Evolutionary conservation across 37 sponge, comb jelly and placozoan species (phyloP), one percentile per base, ranked within the genome.

Genomic region (Petrosia ficiformis): DNA sequence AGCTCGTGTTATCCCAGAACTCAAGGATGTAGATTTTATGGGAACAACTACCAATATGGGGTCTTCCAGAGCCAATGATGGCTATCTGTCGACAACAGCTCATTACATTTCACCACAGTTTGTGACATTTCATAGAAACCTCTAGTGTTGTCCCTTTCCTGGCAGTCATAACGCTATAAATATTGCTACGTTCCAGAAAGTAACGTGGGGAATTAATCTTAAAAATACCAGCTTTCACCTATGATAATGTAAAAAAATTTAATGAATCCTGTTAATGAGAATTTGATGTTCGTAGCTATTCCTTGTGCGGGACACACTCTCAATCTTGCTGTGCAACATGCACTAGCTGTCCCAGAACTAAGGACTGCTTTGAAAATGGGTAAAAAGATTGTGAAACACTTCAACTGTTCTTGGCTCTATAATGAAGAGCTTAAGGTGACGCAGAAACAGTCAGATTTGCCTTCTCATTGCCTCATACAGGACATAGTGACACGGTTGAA

Each of bases 21-120:
- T 75, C 64, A 75, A 75, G 37, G 42, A 75, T 39, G 37, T 35
- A 61, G 76, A 75, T 4, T 75, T 35, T 64, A 59, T 75, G 61
- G 61, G 76, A 61, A 28, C 35, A 42, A 75, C 76, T 10, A 75
- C 76, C 35, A 42, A 75, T 42, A 71, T 71, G 75, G 58, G 76
- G 76, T 61, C 76, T 34, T 75, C 63, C 10, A 75, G 76, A 39
- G 60, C 76, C 61, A 75, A 75, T 5, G 76, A 75, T 75, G 76
- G 76, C 4, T 75, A 59, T 38, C 58, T 75, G 42, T 61, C 76
- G 4, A n/a, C 52, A 41, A 72, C 73, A 54, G 52, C 56, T 42
- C 73, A 72, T 38, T 59, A 58, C 64, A 59, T 75, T 61, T 39
- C 76, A 25, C 64, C 63, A 59, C 61, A 61, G 61, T 58, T 75